Conservation (phyloP, 1,140 invertebrate species). For the Tribolium madens region DNA sequence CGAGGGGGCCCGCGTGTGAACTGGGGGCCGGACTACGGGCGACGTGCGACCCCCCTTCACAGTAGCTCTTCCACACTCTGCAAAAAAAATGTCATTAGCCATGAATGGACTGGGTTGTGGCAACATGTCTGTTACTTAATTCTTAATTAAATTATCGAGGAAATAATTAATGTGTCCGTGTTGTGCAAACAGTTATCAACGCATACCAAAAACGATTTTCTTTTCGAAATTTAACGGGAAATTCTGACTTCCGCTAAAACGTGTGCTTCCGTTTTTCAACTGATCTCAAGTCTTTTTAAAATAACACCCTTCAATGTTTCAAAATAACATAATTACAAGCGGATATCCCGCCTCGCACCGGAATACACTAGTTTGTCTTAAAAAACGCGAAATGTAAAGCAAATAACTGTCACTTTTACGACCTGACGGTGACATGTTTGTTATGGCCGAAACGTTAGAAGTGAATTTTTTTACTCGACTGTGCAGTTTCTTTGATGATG, state of each 20-base stretch:
- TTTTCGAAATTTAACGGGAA: conserved; percentile 30
- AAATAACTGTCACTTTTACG: conserved; percentile 33
- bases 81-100: conserved; percentile 43
- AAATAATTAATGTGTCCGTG: conserved; percentile 17
- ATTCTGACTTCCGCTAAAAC: neutral
- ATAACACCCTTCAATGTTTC: conserved; percentile 12
- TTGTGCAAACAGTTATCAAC: conserved; percentile 17
- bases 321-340: conserved; percentile 39
- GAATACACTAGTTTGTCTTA: conserved; percentile 20
- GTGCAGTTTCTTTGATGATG: neutral
- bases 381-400: conserved; percentile 35
- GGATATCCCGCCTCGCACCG: conserved; percentile 30
- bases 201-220: conserved; percentile 8
- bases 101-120: no score
- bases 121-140: conserved; percentile 1
- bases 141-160: conserved; percentile 16
- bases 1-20: conserved; percentile 52
- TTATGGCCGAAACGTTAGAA: conserved; percentile 6
- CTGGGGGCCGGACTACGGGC: conserved; percentile 58
- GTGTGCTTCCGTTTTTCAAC: neutral
- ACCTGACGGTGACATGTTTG: conserved; percentile 16
- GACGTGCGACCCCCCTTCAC: conserved; percentile 62
- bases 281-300: conserved; percentile 2
- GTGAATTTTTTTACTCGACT: neutral
- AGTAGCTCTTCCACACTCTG: conserved; percentile 61